Evolutionary conservation across 2,113 vertebrate genomes (phyloP), one percentile per base, ranked within the genome.

Genomic region (Salvelinus sp.): DNA sequence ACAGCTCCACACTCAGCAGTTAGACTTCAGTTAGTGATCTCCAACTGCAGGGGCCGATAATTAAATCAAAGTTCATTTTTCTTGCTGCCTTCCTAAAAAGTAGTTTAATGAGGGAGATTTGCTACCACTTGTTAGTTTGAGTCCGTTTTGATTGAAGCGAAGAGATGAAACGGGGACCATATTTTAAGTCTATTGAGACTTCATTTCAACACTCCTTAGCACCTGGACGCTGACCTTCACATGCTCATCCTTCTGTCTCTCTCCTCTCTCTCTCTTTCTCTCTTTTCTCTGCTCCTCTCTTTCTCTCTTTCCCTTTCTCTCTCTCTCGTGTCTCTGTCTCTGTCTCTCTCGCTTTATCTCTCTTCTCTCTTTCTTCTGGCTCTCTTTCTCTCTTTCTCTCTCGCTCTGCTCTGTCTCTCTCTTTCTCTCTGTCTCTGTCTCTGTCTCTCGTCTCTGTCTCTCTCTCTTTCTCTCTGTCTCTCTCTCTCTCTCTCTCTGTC

Each of bases 41-140:
- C 71, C 74, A 83, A 81, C 82, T 76, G 77, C 75, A 38, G 77
- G 78, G 82, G 78, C 70, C 18, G 69, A 86, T 92, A 90, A 93
- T 93, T 92, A 92, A 84, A 90, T 91, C 83, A 88, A 76, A 91
- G 88, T 85, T 92, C 79, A 88, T 91, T 92, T 92, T 91, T 84
- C 14, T 54, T 83, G 77, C 78, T 69, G 81, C 82, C n/a, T n/a
- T 87, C 85, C 90, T 86, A 89, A 89, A 88, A 90, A 93, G n/a
- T 89, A 92, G 38, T 44, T 9, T 44, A 44, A 44, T 44, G 38
- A 44, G 38, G 38, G 7, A 44, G 38, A 44, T 44, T 44, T 44
- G 38, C 38, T 44, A 44, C 9, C 38, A 44, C 38, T 7, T 44
- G 38, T 38, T 7, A 9, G 38, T 38, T 38, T 0, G 7, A 44